Percentiles rank a stretch among this genome's conserved stretches.
Evolutionary conservation across 1,140 invertebrate genomes (phyloP).

Genomic region (Agrypnia vestita): DNA sequence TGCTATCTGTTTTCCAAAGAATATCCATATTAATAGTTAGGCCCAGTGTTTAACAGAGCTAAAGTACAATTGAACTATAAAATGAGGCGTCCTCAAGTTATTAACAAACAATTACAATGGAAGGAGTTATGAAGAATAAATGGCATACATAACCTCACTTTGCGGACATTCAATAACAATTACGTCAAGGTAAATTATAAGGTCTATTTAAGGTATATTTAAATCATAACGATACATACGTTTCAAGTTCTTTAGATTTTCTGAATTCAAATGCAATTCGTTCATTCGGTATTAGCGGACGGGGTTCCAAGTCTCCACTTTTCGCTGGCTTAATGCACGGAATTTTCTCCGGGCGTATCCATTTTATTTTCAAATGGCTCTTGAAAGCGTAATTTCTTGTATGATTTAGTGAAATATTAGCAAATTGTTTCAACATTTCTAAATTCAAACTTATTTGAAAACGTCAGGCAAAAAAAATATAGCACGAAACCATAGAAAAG

Average conservation of each 20-base stretch:
- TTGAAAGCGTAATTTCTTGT: slow-evolving; percentile 70
- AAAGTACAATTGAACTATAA: no score
- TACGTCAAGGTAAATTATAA: no score
- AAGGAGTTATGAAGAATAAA: no score
- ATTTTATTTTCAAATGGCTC: slow-evolving; percentile 78
- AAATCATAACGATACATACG: slow-evolving; percentile 64
- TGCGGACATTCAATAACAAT: no score
- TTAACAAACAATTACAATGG: no score
- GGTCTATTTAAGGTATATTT: no score
- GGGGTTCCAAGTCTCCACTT: slow-evolving; percentile 74
- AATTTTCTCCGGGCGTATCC: slow-evolving; percentile 76
- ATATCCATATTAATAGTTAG: no score
- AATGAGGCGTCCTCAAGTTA: no score
- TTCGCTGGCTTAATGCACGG: slow-evolving; percentile 71
- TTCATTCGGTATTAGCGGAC: slow-evolving; percentile 66
- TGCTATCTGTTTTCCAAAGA: no score
- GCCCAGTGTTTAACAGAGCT: no score
- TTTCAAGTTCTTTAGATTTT: slow-evolving; percentile 73
- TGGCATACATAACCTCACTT: slow-evolving; percentile 15
- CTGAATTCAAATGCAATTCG: slow-evolving; percentile 65
- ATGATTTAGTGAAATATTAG: slow-evolving; percentile 55
- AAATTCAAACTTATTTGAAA: neutral
- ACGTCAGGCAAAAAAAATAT: neutral
- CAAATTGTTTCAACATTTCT: slow-evolving; percentile 46
- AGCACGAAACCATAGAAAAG: no score